Conservation (phyloP, 2,888 invertebrate genomes). For the Thymelicus lineola region DNA sequence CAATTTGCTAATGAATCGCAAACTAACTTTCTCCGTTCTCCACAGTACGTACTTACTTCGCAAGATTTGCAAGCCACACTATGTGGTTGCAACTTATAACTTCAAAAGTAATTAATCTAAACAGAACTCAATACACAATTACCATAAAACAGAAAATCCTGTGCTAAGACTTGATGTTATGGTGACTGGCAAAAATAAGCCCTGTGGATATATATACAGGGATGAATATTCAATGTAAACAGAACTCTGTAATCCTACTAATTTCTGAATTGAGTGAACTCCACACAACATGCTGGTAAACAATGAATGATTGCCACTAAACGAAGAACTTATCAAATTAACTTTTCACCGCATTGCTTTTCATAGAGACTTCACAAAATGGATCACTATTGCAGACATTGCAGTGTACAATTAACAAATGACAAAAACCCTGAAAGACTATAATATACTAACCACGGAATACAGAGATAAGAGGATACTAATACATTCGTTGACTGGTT, state of each 20-base stretch:
- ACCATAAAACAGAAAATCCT: conserved; percentile 4
- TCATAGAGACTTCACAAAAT: not conserved
- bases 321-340: conserved; percentile 2
- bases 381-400: not conserved
- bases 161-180: not conserved
- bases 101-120: conserved; percentile 1
- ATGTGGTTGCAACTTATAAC: conserved; percentile 1
- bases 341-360: conserved; percentile 5
- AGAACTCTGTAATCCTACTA: not conserved
- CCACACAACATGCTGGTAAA: not conserved
- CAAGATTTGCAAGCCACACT: conserved; percentile 1
- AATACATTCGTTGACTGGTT: too few species aligned
- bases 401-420: too few species aligned
- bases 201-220: not conserved
- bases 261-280: conserved; percentile 3
- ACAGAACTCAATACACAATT: not conserved
- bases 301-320: conserved; percentile 4
- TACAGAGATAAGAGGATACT: too few species aligned
- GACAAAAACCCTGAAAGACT: too few species aligned
- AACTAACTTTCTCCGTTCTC: not conserved
- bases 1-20: conserved; percentile 6
- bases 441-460: too few species aligned
- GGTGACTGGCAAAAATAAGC: not conserved
- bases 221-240: not conserved
- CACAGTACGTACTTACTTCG: not conserved